Evolutionary conservation across 2,113 vertebrate genomes (phyloP), one percentile per base, ranked within the genome.

Genomic region (Helogale parvula): DNA sequence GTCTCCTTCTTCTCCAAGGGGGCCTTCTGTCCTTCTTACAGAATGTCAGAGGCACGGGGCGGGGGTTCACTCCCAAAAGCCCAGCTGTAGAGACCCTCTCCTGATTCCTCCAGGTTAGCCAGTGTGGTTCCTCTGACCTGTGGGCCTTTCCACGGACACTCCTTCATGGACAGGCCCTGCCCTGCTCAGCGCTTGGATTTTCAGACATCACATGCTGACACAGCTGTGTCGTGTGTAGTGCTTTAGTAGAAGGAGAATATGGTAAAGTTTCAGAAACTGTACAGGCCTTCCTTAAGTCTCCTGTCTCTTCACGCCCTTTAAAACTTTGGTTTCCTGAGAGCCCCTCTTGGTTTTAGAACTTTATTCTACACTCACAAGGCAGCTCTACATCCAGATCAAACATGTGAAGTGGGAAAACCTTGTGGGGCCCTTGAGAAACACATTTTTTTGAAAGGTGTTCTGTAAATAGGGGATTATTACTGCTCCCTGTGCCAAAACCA

Each of bases 401-500:
- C 83, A 82, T 38, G 31, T 29, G 45, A n/a, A 71, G 60, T 88
- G 83, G 90, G 76, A 82, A 72, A 77, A 74, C 45, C 82, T 38
- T 14, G 27, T 72, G 23, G 23, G 23, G 80, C 29, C 72, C 50
- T 93, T 92, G 17, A 45, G 69, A 80, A 71, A 82, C 96, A 77
- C 31, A 31, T 21, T 76, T 76, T 88, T 88, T 23, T 63, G 81
- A 76, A 97, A 97, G 93, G 88, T 97, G 31, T 86, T 98, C 93
- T 68, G 60, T 95, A 97, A 98, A 80, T 94, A 77, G 5, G 94
- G 57, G 85, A 45, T 92, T 96, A 72, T 71, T 82, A 52, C 6
- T 87, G 80, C 86, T 38, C 79, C 76, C 93, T 60, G 86, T 97
- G 95, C 96, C 98, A 98, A 98, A 96, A 72, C 96, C 76, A 21